Base-by-base conservation (phyloP, 2,888 invertebrate species). In the Cataglyphis livida region DNA sequence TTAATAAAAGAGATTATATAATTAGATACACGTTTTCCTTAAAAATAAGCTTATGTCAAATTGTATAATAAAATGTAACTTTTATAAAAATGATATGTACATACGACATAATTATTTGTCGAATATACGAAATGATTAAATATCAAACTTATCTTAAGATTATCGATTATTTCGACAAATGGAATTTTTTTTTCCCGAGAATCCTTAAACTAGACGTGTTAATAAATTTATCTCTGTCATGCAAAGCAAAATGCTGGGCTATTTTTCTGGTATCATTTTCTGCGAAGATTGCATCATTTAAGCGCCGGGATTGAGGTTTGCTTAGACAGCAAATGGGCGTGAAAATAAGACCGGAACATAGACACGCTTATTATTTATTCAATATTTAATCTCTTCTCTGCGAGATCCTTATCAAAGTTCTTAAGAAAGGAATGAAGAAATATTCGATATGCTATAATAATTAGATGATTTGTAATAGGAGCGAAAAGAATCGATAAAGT, bases 251-350 rank as follows among this genome's bases (percentile, higher is more conserved):
- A 38, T 10, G 10, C 25, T 35, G 15, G 4, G 18, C 9, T 0
- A n/a, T n/a, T 66, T 38, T 41, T 12, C n/a, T 51, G n/a, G 18
- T 54, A 64, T 75, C 38, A 28, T 35, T 54, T 54, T 54, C 66
- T 66, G 66, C 28, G 7, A 48, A 35, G 62, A 18, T 62, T 62
- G 74, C 74, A 74, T 25, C 48, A 41, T 21, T 41, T 4, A 28
- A 4, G 9, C 15, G 12, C 18, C 5, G 5, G 9, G 9, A 76
- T 9, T n/a, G 9, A 76, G 25, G 21, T 38, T 5, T 41, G 38
- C 48, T 54, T 18, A n/a, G 12, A n/a, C 9, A 65, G 15, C n/a
- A 51, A 51, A 25, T 7, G 6, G 38, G 12, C 25, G 12, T 51
- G 15, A 0, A 25, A n/a, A 51, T 51, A 51, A 10, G 4, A 51